These are phyloP conservation scores for Sturnira hondurensis DNA, from an alignment of 2,113 vertebrate genomes.

Conservation along the genomic window DNA sequence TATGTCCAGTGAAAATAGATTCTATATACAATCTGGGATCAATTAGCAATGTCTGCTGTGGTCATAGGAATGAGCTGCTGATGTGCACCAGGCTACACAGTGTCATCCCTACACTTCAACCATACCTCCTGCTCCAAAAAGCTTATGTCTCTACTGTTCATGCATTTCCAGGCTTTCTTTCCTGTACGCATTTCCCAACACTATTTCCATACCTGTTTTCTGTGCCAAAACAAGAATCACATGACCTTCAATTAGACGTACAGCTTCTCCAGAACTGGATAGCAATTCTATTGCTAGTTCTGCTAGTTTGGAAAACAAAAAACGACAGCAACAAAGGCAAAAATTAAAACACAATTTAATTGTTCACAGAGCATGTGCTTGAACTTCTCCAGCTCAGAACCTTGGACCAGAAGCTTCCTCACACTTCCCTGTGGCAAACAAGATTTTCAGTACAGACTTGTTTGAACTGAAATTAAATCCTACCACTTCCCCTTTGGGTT, in stretches of 20 bases:
- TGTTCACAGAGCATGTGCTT: not conserved
- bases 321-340: not conserved
- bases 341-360: too few relatives aligned
- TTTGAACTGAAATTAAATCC: not conserved
- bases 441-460: not conserved
- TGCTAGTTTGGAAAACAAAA: not conserved
- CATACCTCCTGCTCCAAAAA: not conserved
- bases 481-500: not conserved
- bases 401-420: not conserved
- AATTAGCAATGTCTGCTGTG: not conserved
- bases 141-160: not conserved
- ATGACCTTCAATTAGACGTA: not conserved
- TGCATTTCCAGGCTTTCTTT: not conserved
- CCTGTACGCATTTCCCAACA: not conserved
- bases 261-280: not conserved
- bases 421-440: not conserved
- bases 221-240: not conserved
- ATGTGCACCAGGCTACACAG: not conserved
- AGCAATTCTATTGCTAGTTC: not conserved
- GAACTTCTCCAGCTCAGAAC: not conserved
- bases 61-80: not conserved
- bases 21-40: not conserved
- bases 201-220: not conserved
- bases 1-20: not conserved
- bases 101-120: not conserved